These are phyloP conservation scores for Sphyrna mokarran DNA, from an alignment of 2,113 vertebrate species.

Conservation along the genomic window DNA sequence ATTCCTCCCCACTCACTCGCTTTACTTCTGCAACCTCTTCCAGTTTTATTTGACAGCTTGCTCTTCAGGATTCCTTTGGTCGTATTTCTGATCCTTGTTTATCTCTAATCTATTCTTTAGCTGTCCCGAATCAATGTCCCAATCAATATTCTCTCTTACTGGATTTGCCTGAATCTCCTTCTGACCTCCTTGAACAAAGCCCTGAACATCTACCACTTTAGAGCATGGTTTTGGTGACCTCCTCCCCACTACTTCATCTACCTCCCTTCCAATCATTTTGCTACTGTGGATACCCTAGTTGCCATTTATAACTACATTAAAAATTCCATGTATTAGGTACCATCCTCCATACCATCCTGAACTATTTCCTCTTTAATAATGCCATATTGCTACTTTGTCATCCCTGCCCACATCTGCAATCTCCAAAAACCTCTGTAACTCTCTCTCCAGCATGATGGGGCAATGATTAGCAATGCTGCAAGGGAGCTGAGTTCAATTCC, in stretches of 20 bases:
- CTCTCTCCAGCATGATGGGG: not conserved
- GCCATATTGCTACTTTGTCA: not conserved
- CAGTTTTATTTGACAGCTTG: no score
- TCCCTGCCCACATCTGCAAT: not conserved
- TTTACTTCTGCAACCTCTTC: not conserved
- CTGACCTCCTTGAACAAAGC: not conserved
- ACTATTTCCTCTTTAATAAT: not conserved
- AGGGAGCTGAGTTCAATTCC: no score
- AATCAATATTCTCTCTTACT: not conserved
- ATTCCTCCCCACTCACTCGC: not conserved
- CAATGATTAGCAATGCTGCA: no score
- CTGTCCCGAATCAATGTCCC: not conserved
- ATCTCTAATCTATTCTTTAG: not conserved
- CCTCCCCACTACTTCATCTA: not conserved
- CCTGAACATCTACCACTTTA: not conserved
- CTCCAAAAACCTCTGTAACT: not conserved
- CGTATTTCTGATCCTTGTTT: not conserved
- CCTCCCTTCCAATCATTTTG: not conserved
- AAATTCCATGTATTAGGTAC: not conserved
- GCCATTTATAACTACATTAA: not conserved
- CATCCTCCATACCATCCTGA: not conserved
- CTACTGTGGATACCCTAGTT: not conserved
- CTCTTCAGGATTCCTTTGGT: not conserved
- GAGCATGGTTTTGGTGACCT: not conserved
- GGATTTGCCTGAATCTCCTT: not conserved